A percentile compares a stretch with the other conserved stretches of the same genome.
These are phyloP conservation scores for Barypeithes pellucidus DNA, from an alignment of 2,888 invertebrate species.

Conservation along the genomic window DNA sequence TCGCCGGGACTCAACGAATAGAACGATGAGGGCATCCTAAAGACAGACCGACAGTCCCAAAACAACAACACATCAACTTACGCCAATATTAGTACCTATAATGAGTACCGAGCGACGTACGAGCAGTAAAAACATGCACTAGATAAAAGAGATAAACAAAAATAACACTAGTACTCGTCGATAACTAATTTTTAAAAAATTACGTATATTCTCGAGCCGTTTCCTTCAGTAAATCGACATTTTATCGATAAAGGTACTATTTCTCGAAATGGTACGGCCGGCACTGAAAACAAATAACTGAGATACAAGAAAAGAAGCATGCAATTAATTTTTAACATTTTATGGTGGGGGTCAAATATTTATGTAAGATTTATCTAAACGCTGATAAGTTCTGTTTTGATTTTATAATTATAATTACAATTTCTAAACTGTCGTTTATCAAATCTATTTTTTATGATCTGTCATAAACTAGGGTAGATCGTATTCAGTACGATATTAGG, in stretches of 20 bases:
- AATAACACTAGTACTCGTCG: slow-evolving; percentile 24
- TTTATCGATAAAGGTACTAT: slow-evolving; percentile 34
- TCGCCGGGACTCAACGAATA: slow-evolving; percentile 65
- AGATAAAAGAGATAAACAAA: slow-evolving; percentile 35
- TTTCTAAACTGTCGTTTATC: slow-evolving; percentile 10
- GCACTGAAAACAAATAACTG: slow-evolving; percentile 47
- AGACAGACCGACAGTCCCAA: slow-evolving; percentile 10
- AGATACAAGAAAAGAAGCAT: slow-evolving; percentile 45
- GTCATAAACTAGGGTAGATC: too few species aligned
- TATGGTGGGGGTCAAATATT: slow-evolving; percentile 48
- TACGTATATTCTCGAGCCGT: slow-evolving; percentile 4
- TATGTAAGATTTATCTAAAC: slow-evolving; percentile 49
- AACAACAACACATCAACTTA: background rate
- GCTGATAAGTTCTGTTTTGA: slow-evolving; percentile 17
- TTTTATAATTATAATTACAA: slow-evolving; percentile 13
- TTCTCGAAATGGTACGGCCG: slow-evolving; percentile 41
- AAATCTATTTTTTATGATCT: slow-evolving; percentile 1
- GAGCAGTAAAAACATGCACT: slow-evolving; percentile 6
- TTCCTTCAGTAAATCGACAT: slow-evolving; percentile 22
- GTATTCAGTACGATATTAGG: too few species aligned
- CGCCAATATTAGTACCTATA: background rate
- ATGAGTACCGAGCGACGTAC: background rate
- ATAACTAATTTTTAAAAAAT: slow-evolving; percentile 19
- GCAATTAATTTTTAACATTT: slow-evolving; percentile 47
- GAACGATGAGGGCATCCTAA: slow-evolving; percentile 63